These are phyloP conservation scores for Schizopygopsis malacanthus DNA, from an alignment of 2,797 vertebrate genomes.

Conservation along the genomic window DNA sequence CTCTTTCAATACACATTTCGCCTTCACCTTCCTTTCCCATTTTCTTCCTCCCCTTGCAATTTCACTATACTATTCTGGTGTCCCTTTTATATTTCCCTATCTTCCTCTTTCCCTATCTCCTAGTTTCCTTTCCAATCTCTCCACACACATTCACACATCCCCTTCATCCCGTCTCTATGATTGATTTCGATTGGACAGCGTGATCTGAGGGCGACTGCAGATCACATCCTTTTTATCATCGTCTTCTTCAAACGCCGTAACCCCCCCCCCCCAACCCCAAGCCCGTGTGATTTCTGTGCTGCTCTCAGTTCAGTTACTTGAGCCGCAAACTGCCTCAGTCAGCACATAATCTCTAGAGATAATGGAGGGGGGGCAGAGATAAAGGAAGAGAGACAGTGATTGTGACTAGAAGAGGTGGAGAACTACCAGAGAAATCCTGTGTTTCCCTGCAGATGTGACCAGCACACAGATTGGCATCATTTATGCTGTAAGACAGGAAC, in stretches of 20 bases:
- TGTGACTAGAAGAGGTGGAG: conserved; percentile 13
- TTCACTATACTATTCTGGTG: background rate
- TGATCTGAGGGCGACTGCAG: conserved; percentile 65
- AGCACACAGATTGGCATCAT: conserved; percentile 9
- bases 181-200: conserved; percentile 69
- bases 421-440: conserved; percentile 26
- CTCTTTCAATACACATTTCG: conserved; percentile 10
- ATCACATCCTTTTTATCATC: conserved; percentile 63
- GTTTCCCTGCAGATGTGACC: conserved; percentile 35
- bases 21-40: conserved; percentile 18
- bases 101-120: conserved; percentile 12
- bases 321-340: conserved; percentile 78
- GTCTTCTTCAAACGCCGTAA: conserved; percentile 41
- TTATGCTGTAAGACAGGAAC: background rate
- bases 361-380: background rate
- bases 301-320: conserved; percentile 60
- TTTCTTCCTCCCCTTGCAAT: conserved; percentile 42
- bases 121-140: conserved; percentile 13
- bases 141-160: conserved; percentile 35
- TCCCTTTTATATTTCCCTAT: conserved; percentile 20
- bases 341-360: conserved; percentile 73
- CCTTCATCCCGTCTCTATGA: conserved; percentile 64
- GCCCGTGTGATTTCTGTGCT: conserved; percentile 49
- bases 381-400: conserved; percentile 31
- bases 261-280: conserved; percentile 39